A percentile compares a stretch with the other conserved stretches of the same genome.
Evolutionary conservation across 2,113 vertebrate species (phyloP).

Genomic region (Semicossyphus pulcher): DNA sequence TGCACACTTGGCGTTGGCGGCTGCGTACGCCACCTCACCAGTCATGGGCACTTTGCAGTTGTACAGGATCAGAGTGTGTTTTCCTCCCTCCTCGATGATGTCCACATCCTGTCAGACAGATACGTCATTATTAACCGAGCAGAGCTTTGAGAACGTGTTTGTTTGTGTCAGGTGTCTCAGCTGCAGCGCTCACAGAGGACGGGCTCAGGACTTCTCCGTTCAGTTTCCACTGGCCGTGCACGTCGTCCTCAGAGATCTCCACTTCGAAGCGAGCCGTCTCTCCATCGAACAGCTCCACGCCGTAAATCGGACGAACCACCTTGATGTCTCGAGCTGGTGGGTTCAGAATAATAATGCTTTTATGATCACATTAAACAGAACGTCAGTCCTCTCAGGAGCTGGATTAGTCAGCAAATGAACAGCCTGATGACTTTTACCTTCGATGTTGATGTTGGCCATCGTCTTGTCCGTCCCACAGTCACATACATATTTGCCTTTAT

Average conservation of each 20-base stretch:
- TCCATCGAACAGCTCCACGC: conserved; percentile 95
- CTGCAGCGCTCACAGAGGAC: conserved; percentile 91
- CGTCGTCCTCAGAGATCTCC: conserved; percentile 95
- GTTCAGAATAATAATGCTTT: background rate
- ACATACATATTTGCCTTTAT: conserved; percentile 91
- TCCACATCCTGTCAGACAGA: conserved; percentile 87
- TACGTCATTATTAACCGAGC: background rate
- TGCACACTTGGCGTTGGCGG: conserved; percentile 93
- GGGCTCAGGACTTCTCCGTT: conserved; percentile 90
- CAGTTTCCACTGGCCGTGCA: conserved; percentile 93
- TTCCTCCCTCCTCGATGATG: conserved; percentile 94
- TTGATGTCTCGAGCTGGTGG: conserved; percentile 91
- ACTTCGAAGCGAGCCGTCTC: conserved; percentile 97
- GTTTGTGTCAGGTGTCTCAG: background rate
- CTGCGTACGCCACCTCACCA: conserved; percentile 92
- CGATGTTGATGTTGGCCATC: conserved; percentile 84
- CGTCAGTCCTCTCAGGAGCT: too few species aligned
- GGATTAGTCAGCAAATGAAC: too few species aligned
- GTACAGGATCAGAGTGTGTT: conserved; percentile 92
- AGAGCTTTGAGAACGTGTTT: too few species aligned
- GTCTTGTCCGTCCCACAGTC: conserved; percentile 96
- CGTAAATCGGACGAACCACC: conserved; percentile 92
- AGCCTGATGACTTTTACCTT: conserved; percentile 89
- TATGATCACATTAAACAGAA: too few species aligned
- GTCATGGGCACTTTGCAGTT: conserved; percentile 94